Evolutionary conservation across 1,140 invertebrate genomes (phyloP).

Genomic region (Pseudomyrmex sp.): DNA sequence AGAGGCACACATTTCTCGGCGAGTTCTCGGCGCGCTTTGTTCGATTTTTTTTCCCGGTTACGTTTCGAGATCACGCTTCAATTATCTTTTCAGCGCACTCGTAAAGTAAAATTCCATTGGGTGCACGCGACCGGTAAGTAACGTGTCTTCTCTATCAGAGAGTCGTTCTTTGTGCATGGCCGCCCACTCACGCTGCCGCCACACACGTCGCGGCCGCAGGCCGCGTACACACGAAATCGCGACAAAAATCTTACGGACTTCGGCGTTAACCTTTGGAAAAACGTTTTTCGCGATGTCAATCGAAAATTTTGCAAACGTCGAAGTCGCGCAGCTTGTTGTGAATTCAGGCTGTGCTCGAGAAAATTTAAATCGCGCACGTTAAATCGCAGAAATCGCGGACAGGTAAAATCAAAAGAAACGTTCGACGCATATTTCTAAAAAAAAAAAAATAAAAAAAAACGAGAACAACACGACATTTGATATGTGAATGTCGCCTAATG

Average conservation of each 20-base stretch:
- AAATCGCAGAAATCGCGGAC: too few relatives aligned
- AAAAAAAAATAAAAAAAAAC: too few relatives aligned
- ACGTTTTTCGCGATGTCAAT: too few relatives aligned
- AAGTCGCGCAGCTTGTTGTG: too few relatives aligned
- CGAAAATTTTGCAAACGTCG: too few relatives aligned
- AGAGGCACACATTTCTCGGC: not conserved
- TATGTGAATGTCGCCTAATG: constrained; percentile 21
- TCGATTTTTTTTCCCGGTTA: constrained; percentile 6
- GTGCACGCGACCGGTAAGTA: constrained; percentile 25
- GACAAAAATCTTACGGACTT: constrained; percentile 25
- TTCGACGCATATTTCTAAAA: not conserved
- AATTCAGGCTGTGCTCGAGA: too few relatives aligned
- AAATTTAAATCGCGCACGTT: too few relatives aligned
- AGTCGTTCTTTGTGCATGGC: constrained; percentile 53
- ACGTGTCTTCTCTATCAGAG: constrained; percentile 33
- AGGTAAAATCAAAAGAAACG: not conserved
- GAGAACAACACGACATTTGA: too few relatives aligned
- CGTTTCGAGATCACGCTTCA: constrained; percentile 20
- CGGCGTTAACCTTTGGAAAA: not conserved
- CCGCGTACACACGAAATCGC: constrained; percentile 18
- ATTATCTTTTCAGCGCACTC: constrained; percentile 48
- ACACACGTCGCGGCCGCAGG: constrained; percentile 47
- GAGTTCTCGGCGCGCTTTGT: not conserved
- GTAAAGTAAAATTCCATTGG: constrained; percentile 50
- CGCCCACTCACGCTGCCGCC: constrained; percentile 61